A percentile compares a stretch with the other conserved stretches of the same genome.
Conservation (phyloP, 2,797 vertebrate species). For the Strix occidentalis region DNA sequence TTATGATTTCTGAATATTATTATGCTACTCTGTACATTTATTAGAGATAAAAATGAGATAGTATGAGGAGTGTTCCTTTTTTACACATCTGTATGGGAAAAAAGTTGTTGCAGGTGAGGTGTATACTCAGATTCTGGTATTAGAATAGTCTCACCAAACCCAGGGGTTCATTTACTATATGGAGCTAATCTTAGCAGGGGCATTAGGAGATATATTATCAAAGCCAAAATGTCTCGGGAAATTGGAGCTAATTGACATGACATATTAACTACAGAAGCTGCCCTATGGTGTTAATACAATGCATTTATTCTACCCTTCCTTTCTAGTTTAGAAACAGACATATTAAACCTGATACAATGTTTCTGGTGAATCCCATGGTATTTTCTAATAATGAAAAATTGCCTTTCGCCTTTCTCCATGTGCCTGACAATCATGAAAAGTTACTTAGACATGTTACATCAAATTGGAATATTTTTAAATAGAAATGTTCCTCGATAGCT, state of each 20-base stretch:
- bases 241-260: neutral
- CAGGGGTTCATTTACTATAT: neutral
- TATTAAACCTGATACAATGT: neutral
- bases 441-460: neutral
- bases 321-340: neutral
- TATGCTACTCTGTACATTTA: neutral
- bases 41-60: neutral
- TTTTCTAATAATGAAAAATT: neutral
- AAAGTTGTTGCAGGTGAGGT: neutral
- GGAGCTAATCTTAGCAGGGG: neutral
- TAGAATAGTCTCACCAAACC: neutral
- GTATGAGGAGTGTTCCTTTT: neutral
- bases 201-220: neutral
- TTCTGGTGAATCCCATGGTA: neutral
- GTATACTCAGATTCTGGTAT: neutral
- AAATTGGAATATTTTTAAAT: conserved; percentile 13
- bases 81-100: neutral
- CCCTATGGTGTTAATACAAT: neutral
- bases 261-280: neutral
- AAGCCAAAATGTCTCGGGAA: neutral
- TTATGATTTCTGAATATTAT: neutral
- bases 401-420: neutral
- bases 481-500: neutral
- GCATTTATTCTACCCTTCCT: neutral
- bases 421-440: neutral